phyloP scores from a whole-genome alignment of 1,140 invertebrate species.

The Meloidogyne chitwoodi region DNA sequence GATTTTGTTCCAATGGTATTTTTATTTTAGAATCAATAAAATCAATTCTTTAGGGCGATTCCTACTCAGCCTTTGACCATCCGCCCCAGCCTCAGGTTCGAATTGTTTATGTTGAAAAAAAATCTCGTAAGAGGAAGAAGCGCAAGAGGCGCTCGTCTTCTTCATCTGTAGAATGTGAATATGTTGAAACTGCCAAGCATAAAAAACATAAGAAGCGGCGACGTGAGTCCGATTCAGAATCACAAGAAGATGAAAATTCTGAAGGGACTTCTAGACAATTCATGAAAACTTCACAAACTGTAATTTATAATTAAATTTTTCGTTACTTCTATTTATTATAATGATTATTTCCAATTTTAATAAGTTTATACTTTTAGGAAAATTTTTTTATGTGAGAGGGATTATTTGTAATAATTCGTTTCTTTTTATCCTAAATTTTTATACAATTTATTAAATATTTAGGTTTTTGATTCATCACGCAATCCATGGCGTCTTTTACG shows the following conservation, averaged over 20 bases:
- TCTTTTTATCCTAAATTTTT: too few species aligned
- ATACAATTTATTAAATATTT: not conserved
- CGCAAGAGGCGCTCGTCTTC: not conserved
- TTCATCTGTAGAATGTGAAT: not conserved
- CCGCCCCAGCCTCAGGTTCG: not conserved
- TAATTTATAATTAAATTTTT: not conserved
- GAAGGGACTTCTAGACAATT: not conserved
- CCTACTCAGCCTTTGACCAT: not conserved
- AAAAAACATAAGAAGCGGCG: not conserved
- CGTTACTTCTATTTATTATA: too few species aligned
- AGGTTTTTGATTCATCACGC: not conserved
- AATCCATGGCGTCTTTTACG: conserved; percentile 10
- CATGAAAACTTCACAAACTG: not conserved
- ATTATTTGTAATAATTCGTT: too few species aligned
- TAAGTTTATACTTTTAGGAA: too few species aligned
- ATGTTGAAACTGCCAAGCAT: not conserved
- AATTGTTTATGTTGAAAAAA: not conserved
- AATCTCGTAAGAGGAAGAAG: not conserved
- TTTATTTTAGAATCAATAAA: not conserved
- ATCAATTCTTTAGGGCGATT: not conserved
- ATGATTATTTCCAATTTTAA: too few species aligned
- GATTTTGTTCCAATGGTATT: not conserved
- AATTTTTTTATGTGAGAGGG: too few species aligned
- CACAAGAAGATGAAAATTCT: not conserved
- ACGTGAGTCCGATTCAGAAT: not conserved